Base-by-base conservation (phyloP, 2,113 vertebrate species). In the Crocuta crocuta region DNA sequence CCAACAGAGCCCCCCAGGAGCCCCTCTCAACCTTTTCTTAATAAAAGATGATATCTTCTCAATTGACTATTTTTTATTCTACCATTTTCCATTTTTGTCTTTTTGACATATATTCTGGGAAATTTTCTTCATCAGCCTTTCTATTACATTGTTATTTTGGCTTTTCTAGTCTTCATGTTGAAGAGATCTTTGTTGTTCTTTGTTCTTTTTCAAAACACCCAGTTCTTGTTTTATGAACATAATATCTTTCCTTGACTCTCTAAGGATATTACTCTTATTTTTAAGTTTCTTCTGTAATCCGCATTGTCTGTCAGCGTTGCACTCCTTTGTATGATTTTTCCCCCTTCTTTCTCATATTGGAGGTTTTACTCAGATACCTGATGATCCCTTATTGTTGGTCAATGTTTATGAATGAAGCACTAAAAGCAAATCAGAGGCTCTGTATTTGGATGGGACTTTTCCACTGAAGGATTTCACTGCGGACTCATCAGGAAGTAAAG, bases 181-280 rank as follows among this genome's bases (percentile, higher is more conserved):
- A 33, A 45, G 26, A 53, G 53, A 1, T 43, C 33, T 53, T 91
- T 61, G 7, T 82, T 94, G 28, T 73, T 89, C 33, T 87, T 35
- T 80, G 33, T 71, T 55, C 39, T 50, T 89, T 93, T 48, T 58
- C n/a, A 86, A 15, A 89, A 58, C 4, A 76, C 15, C 23, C 33
- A 45, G 1, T 43, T 97, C 48, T 76, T 94, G 66, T 91, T 93
- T 95, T 91, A 65, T 79, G 43, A 61, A 82, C 12, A 48, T 11
- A 68, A 4, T 66, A 83, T 89, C 48, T 96, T 92, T 91, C 71
- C 71, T 95, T 95, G 68, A 66, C 50, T 95, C 35, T 81, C 33
- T 6, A 89, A 82, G 53, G 5, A 45, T 70, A 45, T 66, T 48
- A 43, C 82, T 95, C 31, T 76, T 82, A 84, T 85, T 92, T 68